Evolutionary conservation across 2,797 vertebrate species (phyloP).

Genomic region (Myotis myotis): DNA sequence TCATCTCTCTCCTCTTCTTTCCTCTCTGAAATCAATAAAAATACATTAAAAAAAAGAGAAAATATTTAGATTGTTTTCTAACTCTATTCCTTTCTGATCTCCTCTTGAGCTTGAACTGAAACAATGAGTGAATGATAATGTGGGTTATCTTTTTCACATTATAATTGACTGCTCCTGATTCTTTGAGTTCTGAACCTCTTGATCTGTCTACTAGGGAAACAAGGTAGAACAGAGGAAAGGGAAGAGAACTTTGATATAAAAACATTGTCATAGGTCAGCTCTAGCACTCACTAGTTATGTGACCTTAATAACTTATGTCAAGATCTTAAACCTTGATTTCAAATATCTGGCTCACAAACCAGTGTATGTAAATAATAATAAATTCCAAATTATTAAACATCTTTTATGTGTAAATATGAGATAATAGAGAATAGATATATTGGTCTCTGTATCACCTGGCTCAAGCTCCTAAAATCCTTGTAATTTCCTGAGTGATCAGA

Average conservation of each 20-base stretch:
- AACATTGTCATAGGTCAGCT: neutral
- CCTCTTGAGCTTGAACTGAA: neutral
- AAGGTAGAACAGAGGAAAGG: neutral
- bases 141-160: neutral
- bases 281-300: neutral
- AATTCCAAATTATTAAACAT: neutral
- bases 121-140: neutral
- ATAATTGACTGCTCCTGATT: neutral
- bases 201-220: neutral
- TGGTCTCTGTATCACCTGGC: neutral
- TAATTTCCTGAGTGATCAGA: neutral
- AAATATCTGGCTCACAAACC: neutral
- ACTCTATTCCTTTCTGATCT: neutral
- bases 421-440: neutral
- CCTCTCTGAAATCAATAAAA: neutral
- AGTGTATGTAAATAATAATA: neutral
- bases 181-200: neutral
- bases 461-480: neutral
- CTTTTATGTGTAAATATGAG: neutral
- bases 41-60: neutral
- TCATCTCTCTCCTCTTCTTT: too few relatives aligned
- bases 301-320: neutral
- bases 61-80: conserved; percentile 16
- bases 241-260: neutral
- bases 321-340: neutral